These are phyloP conservation scores for Pterois miles DNA, from an alignment of 2,797 vertebrate species.

Conservation along the genomic window DNA sequence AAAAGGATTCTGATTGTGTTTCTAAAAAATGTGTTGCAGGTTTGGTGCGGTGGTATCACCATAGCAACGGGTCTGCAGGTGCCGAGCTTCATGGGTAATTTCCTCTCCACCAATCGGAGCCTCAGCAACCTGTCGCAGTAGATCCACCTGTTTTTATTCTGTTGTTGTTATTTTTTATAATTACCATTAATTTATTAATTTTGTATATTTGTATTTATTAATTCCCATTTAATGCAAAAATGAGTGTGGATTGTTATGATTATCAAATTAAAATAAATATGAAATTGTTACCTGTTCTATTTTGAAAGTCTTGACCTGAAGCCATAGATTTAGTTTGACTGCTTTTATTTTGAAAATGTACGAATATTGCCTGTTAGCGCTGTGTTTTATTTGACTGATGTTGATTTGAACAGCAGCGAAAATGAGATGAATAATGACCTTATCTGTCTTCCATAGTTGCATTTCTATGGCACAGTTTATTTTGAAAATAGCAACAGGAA, in stretches of 20 bases:
- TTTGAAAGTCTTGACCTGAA: not conserved
- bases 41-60: conserved; percentile 93
- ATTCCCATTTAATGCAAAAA: not conserved
- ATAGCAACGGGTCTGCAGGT: conserved; percentile 92
- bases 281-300: not conserved
- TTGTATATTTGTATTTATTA: not conserved
- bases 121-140: conserved; percentile 45
- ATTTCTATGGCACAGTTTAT: not conserved
- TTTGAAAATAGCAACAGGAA: too few relatives aligned
- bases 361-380: not conserved
- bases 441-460: too few relatives aligned
- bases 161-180: not conserved
- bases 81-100: conserved; percentile 88
- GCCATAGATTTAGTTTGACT: not conserved
- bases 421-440: too few relatives aligned
- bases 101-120: conserved; percentile 84
- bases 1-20: too few relatives aligned
- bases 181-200: not conserved
- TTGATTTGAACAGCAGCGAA: too few relatives aligned
- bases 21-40: conserved; percentile 80
- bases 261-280: not conserved
- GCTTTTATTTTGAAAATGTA: not conserved
- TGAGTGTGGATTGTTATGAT: not conserved
- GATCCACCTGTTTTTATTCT: not conserved
- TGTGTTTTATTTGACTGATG: not conserved